Evolutionary conservation across 2,113 vertebrate species (phyloP), one percentile per base, ranked within the genome.

Genomic region (Takifugu flavidus): DNA sequence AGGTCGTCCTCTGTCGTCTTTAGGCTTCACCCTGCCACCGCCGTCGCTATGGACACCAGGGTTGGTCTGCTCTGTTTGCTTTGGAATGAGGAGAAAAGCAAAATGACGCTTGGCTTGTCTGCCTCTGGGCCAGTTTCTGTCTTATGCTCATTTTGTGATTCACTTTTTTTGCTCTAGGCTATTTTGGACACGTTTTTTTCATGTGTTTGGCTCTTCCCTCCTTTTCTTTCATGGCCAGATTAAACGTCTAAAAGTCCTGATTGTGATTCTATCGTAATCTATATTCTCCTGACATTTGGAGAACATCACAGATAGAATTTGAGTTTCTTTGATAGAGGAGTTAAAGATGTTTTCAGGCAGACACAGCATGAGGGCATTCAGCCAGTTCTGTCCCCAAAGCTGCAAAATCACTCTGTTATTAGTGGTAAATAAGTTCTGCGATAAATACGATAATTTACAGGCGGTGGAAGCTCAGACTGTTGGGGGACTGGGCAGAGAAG

Each of bases 41-140:
- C 70, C 50, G 70, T 77, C 75, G 57, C 75, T 71, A 74, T 72
- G 76, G 74, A 31, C 68, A 69, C 66, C 28, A 20, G 60, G 56
- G 53, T 25, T 42, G 0, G 20, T 11, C 53, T 12, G 29, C 25
- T 25, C 27, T 49, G 25, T 51, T 12, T 28, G 34, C 34, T 39
- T 39, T 39, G 8, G 8, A 10, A 27, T 14, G 45, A 68, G 56
- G 26, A 68, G 45, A 67, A 72, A 70, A 67, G 58, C 57, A 60
- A 77, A 39, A 72, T 67, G 54, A 79, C 54, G 56, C 25, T 57
- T 58, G 5, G 39, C 62, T 49, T 1, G 5, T 43, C 59, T 51
- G 53, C 59, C 4, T 4, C 45, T 25, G 43, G 20, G 61, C n/a
- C 5, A 52, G 56, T 76, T 72, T 43, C 65, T 65, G 8, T 68